Evolutionary conservation across 2,888 invertebrate genomes (phyloP), one percentile per base, ranked within the genome.

Genomic region (Drosophila testacea): DNA sequence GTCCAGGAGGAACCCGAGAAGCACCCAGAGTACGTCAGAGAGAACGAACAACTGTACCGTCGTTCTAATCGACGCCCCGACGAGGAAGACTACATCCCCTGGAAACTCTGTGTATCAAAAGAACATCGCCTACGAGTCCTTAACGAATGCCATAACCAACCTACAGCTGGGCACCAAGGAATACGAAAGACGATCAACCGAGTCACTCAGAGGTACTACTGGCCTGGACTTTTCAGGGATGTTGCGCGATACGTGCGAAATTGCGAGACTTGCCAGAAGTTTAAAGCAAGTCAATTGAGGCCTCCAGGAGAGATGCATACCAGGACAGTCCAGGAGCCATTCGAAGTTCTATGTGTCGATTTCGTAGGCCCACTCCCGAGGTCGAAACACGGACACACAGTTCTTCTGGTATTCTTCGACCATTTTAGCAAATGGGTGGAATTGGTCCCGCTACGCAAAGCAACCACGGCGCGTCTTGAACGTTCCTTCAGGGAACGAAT

Each of bases 361-460:
- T 57, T 70, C 11, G 34, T 76, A 2, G 70, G 63, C 4, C 67
- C 71, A 5, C 22, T 71, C 2, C 60, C 68, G 2, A 28, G 69
- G 7, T 66, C 72, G 1, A 64, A 55, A n/a, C 52, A 74, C 4
- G 71, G 68, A 0, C 61, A 67, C 9, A 69, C 55, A 0, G 61
- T 50, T 13, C 22, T 63, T 2, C 30, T 67, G 9, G 66, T 68
- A 1, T 68, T 71, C 42, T 39, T 56, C 22, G 70, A 74, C 22
- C 13, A 39, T 6, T 69, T 75, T 36, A 57, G 61, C 11, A 69
- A 72, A 50, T 69, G 61, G 63, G 55, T 63, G 0, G 63, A 71
- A n/a, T 22, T 64, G 27, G 52, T 71, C n/a, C 55, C 36, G 10
- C 10, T 36, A 1, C 36, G 36, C 10, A 36, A 36, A 3, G 36